Percentiles rank a stretch among this genome's conserved stretches.
Conservation (phyloP, 2,888 invertebrate genomes). For the Sarcophaga caerulescens region DNA sequence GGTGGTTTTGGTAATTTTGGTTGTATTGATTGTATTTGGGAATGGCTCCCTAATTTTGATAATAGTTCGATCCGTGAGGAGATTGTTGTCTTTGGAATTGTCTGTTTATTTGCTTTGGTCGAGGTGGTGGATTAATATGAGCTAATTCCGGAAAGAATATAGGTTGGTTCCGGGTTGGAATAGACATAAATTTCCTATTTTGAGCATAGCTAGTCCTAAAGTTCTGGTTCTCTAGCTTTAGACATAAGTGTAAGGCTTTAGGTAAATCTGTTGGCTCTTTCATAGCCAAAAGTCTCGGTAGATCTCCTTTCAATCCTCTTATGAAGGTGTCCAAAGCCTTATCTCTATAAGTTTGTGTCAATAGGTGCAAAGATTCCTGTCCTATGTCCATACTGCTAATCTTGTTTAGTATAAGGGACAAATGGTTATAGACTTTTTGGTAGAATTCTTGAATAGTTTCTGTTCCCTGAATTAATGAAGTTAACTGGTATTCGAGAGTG, state of each 20-base stretch:
- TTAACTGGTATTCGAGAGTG: constrained; percentile 53
- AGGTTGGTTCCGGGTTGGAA: background rate
- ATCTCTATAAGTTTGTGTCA: background rate
- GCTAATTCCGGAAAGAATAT: no score
- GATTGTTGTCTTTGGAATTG: constrained; percentile 4
- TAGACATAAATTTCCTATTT: background rate
- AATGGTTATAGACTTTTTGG: background rate
- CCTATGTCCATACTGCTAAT: constrained; percentile 62
- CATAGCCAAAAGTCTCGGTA: no score
- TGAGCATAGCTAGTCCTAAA: no score
- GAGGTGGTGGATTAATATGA: background rate
- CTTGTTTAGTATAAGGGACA: constrained; percentile 51
- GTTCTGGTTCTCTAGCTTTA: no score
- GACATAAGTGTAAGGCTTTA: background rate
- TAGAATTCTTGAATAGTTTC: constrained; percentile 8
- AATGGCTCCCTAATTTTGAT: background rate
- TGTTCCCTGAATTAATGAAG: constrained; percentile 34
- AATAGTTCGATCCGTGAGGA: background rate
- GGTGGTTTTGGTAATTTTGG: background rate
- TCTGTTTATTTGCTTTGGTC: background rate
- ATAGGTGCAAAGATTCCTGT: constrained; percentile 52
- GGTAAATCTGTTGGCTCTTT: constrained; percentile 35
- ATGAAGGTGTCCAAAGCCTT: constrained; percentile 36
- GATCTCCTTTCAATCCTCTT: constrained; percentile 9
- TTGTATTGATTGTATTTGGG: constrained; percentile 12